Percentiles rank a stretch among this genome's conserved stretches.
phyloP scores from a whole-genome alignment of 2,113 vertebrate species.

The Charina bottae region DNA sequence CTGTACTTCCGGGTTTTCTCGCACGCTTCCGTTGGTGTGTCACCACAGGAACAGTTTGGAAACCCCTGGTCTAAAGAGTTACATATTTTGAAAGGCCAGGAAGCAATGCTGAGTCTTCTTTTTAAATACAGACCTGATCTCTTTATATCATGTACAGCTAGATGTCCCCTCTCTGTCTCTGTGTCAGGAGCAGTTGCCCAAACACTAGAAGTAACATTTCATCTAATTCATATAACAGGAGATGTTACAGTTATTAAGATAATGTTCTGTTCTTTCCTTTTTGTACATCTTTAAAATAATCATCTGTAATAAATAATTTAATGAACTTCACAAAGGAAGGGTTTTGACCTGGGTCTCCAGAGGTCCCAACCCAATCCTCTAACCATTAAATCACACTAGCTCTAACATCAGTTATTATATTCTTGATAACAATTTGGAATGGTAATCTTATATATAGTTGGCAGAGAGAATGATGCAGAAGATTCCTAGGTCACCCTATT shows the following conservation, averaged over 20 bases:
- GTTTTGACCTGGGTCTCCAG: not conserved
- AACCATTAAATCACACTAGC: not conserved
- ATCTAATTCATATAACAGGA: not conserved
- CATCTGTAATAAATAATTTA: not conserved
- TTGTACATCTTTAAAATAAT: not conserved
- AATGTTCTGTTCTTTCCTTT: not conserved
- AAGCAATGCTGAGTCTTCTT: not conserved
- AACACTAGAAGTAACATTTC: not conserved
- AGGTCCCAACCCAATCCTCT: not conserved
- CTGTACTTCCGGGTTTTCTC: no score
- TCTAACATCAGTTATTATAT: not conserved
- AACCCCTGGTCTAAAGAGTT: not conserved
- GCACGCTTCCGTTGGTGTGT: no score
- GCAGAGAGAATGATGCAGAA: not conserved
- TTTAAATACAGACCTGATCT: not conserved
- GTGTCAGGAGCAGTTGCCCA: not conserved
- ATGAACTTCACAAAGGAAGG: not conserved
- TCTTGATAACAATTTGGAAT: not conserved
- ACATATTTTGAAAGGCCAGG: not conserved
- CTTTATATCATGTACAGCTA: not conserved
- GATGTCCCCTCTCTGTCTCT: not conserved
- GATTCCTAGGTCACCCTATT: not conserved
- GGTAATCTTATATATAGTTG: not conserved
- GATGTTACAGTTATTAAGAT: not conserved
- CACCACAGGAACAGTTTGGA: no score